These are phyloP conservation scores for Scytalopus superciliaris DNA, from an alignment of 2,113 vertebrate genomes.

Conservation along the genomic window DNA sequence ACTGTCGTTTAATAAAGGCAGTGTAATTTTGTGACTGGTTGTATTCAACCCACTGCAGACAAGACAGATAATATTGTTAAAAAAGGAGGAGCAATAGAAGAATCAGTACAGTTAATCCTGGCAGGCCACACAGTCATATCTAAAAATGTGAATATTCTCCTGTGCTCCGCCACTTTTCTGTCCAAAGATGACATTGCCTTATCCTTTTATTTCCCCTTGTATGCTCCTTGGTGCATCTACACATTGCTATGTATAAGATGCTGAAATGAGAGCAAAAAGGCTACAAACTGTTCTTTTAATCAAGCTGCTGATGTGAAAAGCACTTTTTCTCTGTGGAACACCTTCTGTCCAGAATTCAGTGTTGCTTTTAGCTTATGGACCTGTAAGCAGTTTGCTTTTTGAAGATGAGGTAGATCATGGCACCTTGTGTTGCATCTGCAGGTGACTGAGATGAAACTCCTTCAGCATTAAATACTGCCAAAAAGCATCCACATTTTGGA, in stretches of 20 bases:
- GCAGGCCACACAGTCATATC: neutral
- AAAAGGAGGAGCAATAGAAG: neutral
- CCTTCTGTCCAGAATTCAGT: neutral
- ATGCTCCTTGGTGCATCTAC: neutral
- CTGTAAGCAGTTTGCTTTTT: neutral
- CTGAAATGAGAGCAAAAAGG: neutral
- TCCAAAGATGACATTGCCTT: neutral
- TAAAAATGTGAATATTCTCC: neutral
- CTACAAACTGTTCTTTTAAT: neutral
- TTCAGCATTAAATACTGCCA: neutral
- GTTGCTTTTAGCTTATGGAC: neutral
- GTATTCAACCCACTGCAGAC: neutral
- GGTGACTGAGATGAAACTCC: neutral
- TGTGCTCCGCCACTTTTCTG: neutral
- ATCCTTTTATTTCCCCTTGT: neutral
- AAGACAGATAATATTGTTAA: neutral
- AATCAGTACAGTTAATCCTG: neutral
- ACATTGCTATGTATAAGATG: neutral
- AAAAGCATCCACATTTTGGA: neutral
- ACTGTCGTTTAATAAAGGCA: neutral
- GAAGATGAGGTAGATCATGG: fast-evolving
- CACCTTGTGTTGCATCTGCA: neutral
- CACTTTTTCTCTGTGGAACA: neutral
- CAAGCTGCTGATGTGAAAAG: neutral
- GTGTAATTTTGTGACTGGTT: neutral